Base-by-base conservation (phyloP, 92 coral and sea anemone genomes). In the Palythoa heliodiscus region DNA sequence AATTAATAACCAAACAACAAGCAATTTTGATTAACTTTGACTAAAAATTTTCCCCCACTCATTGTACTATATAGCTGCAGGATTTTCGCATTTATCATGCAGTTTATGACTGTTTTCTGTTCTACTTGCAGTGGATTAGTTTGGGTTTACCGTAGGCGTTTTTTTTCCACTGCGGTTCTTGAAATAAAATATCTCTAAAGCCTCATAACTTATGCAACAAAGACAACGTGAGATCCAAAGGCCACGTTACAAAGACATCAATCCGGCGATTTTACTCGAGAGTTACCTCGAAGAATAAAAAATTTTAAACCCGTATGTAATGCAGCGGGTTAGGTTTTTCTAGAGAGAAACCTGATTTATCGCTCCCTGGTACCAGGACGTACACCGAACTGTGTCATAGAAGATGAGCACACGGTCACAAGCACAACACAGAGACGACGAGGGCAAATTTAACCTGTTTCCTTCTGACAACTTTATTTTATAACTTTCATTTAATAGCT, bases 201-300 rank as follows among this genome's bases (percentile, higher is more conserved):
- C 11, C 84, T 80, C 84, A 80, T 80, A 39, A 64, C 43, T 68
- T 80, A 80, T 80, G 84, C 84, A 80, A 80, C 84, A 80, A 80
- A 80, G 74, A 29, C 66, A 80, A 43, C 57, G 47, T 66, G 75
- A 66, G 69, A 0, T 64, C 66, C 3, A 22, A 1, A 6, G 25
- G 84, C 84, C 84, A 80, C 84, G 84, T 67, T 24, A 60, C 47
- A 54, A 67, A 67, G 9, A 22, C 35, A 35, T 50, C 13, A 25
- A 8, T 24, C 24, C 29, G 39, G 3, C 43, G 16, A 75, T 11
- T 22, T 23, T 22, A 25, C 15, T 11, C 60, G 24, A n/a, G 22
- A 67, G 24, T 40, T n/a, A 22, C 1, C 74, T 23, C 11, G 61
- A 61, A 60, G 38, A 52, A 57, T 12, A 16, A 39, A 75, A 58